phyloP scores from a whole-genome alignment of 1,140 invertebrate species.

The Dendrolimus kikuchii region DNA sequence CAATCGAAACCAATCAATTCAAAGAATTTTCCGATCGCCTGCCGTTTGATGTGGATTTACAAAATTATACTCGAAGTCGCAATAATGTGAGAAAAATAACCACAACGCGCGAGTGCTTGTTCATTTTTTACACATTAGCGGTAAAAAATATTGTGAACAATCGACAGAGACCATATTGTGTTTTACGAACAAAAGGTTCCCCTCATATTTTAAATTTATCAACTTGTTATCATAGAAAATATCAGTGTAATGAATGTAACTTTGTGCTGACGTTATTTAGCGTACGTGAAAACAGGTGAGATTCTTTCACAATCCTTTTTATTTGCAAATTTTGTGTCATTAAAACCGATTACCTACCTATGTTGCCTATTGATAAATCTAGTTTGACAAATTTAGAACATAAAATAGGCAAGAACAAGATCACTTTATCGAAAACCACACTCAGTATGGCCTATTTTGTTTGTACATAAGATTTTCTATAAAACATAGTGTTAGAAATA shows the following conservation, averaged over 20 bases:
- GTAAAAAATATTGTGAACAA: conserved; percentile 16
- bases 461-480: no score
- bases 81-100: conserved; percentile 16
- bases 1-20: conserved; percentile 35
- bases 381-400: no score
- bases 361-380: no score
- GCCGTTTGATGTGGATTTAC: conserved; percentile 16
- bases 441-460: no score
- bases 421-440: no score
- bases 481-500: no score
- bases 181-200: conserved; percentile 21
- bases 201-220: conserved; percentile 28
- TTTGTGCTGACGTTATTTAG: no score
- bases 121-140: conserved; percentile 19
- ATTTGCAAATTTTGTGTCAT: no score
- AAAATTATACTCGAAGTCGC: background rate
- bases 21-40: conserved; percentile 23
- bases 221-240: conserved; percentile 29
- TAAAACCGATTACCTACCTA: no score
- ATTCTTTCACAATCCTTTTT: no score
- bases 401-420: no score
- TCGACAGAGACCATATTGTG: conserved; percentile 26
- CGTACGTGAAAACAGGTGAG: no score
- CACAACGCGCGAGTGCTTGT: conserved; percentile 18
- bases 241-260: conserved; percentile 18